Evolutionary conservation across 1,140 invertebrate species (phyloP).

Genomic region (Aphelinus atriplicis): DNA sequence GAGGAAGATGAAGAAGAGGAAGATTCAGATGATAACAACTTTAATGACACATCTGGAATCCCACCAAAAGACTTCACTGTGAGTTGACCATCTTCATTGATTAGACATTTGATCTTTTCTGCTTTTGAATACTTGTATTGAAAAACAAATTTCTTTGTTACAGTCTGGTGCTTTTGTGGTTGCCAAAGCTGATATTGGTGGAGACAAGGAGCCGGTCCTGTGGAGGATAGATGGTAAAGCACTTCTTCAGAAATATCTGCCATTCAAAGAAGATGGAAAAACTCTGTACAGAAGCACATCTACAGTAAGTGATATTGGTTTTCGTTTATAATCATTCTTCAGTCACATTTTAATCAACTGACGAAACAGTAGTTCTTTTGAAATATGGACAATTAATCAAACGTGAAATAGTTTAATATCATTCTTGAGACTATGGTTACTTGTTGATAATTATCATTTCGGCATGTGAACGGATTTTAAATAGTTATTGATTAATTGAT

Average conservation of each 20-base stretch:
- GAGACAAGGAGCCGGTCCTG: constrained; percentile 71
- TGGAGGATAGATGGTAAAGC: constrained; percentile 86
- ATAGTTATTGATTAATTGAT: no score
- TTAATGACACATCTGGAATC: constrained; percentile 58
- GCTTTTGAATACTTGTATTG: no score
- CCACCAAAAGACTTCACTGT: constrained; percentile 65
- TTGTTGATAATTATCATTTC: no score
- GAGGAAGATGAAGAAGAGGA: constrained; percentile 65
- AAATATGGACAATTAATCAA: not conserved
- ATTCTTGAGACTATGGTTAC: no score
- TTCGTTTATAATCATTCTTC: no score
- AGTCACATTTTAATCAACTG: no score
- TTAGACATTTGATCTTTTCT: no score
- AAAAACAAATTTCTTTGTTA: constrained; percentile 47
- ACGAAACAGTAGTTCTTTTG: constrained; percentile 8
- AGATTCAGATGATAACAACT: constrained; percentile 64
- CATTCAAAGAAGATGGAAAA: constrained; percentile 76
- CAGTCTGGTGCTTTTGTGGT: constrained; percentile 77
- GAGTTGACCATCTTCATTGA: constrained; percentile 17
- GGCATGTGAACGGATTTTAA: no score
- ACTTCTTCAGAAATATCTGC: constrained; percentile 79
- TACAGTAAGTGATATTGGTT: constrained; percentile 68
- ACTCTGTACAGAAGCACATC: constrained; percentile 80
- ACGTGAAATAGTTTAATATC: no score
- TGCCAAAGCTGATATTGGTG: constrained; percentile 72